Conservation (phyloP, 2,113 vertebrate species). For the Centropristis striata region DNA sequence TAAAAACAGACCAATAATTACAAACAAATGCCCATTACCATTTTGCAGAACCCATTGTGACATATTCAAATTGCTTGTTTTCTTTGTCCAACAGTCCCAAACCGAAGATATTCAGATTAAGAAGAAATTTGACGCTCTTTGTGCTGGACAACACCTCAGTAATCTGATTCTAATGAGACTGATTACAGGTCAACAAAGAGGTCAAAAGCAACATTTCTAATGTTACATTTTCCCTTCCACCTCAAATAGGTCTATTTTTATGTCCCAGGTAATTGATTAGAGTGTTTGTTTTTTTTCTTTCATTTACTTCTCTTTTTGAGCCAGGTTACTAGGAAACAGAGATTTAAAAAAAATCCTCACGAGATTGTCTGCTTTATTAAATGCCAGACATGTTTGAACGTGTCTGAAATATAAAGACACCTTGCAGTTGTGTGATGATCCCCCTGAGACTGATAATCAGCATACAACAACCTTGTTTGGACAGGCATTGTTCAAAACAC, state of each 20-base stretch:
- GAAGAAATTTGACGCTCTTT: constrained; percentile 12
- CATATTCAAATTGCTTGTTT: background rate
- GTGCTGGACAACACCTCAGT: background rate
- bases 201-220: constrained; percentile 25
- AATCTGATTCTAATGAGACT: constrained; percentile 27
- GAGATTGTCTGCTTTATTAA: background rate
- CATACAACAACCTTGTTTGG: background rate
- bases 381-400: background rate
- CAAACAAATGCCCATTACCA: background rate
- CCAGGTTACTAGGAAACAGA: background rate
- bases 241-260: background rate
- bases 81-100: background rate
- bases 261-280: background rate
- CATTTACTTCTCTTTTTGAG: background rate
- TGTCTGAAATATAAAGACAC: constrained; percentile 3
- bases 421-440: background rate
- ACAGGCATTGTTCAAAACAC: background rate
- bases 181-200: constrained; percentile 9
- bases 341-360: background rate
- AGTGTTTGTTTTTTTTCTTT: background rate
- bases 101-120: background rate
- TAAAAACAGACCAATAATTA: background rate
- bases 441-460: background rate
- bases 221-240: constrained; percentile 16
- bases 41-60: background rate